Conservation (phyloP, 2,888 invertebrate species). For the Amiota communis region DNA sequence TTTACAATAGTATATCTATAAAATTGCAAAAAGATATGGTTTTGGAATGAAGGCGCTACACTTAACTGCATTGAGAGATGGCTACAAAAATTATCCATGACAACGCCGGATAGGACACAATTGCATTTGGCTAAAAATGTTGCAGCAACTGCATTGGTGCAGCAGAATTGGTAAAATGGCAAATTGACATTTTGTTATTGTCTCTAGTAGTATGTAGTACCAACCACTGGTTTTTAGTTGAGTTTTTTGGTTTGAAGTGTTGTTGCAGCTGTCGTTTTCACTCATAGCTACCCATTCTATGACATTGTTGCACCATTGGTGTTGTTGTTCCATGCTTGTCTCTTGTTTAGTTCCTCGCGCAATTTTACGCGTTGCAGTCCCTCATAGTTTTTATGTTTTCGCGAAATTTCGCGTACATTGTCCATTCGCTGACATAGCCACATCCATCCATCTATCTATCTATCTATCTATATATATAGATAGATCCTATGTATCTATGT, state of each 20-base stretch:
- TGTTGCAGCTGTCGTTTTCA: constrained; percentile 54
- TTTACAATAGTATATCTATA: too few relatives aligned
- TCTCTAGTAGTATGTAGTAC: neutral
- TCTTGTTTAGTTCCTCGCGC: constrained; percentile 66
- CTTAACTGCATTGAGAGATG: too few relatives aligned
- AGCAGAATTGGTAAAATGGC: constrained; percentile 46
- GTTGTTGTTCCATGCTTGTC: neutral
- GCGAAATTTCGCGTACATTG: constrained; percentile 36
- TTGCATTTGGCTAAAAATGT: constrained; percentile 46
- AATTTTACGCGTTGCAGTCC: constrained; percentile 60
- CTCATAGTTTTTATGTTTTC: constrained; percentile 50
- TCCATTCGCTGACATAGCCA: neutral
- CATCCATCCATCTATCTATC: too few relatives aligned
- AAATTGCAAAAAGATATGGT: too few relatives aligned
- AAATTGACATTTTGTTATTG: constrained; percentile 48
- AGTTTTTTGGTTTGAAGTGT: constrained; percentile 41
- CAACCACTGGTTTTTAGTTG: constrained; percentile 27
- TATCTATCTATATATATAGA: constrained; percentile 48
- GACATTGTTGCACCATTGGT: neutral
- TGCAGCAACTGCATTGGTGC: constrained; percentile 56
- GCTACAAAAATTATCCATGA: too few relatives aligned
- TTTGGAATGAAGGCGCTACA: too few relatives aligned
- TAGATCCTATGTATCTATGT: neutral
- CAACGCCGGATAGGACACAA: constrained; percentile 24
- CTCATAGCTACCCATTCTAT: neutral